Conservation (phyloP, 2,113 vertebrate species). For the Macrotis lagotis region DNA sequence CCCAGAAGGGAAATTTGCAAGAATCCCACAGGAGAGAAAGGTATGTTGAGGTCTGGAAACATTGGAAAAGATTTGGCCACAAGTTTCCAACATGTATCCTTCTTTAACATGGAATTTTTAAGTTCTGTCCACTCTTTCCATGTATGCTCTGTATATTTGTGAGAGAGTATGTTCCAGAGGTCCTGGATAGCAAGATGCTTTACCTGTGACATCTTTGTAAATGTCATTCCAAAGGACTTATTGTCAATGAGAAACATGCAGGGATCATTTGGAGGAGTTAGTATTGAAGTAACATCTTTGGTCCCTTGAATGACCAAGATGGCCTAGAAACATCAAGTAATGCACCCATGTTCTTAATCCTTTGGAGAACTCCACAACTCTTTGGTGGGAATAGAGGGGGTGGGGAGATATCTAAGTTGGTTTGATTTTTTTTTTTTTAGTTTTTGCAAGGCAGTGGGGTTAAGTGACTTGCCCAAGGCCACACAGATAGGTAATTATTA, state of each 20-base stretch:
- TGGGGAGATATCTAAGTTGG: neutral
- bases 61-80: neutral
- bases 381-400: neutral
- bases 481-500: too few species aligned
- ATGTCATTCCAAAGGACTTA: neutral
- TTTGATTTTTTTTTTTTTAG: neutral
- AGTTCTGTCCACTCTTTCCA: neutral
- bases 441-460: too few species aligned
- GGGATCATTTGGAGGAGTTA: neutral
- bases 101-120: neutral
- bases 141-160: too few species aligned
- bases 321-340: neutral
- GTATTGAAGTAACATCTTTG: neutral
- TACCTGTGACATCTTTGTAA: neutral
- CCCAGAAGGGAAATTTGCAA: neutral
- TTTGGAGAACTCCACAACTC: neutral
- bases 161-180: neutral
- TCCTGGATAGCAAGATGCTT: neutral
- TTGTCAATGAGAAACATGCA: neutral
- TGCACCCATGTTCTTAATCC: neutral
- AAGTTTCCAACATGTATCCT: neutral
- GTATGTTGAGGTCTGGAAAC: neutral
- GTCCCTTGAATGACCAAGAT: neutral
- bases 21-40: neutral
- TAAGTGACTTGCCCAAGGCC: too few species aligned